Conservation (phyloP, 2,797 vertebrate species). For the Prunella strophiata region DNA sequence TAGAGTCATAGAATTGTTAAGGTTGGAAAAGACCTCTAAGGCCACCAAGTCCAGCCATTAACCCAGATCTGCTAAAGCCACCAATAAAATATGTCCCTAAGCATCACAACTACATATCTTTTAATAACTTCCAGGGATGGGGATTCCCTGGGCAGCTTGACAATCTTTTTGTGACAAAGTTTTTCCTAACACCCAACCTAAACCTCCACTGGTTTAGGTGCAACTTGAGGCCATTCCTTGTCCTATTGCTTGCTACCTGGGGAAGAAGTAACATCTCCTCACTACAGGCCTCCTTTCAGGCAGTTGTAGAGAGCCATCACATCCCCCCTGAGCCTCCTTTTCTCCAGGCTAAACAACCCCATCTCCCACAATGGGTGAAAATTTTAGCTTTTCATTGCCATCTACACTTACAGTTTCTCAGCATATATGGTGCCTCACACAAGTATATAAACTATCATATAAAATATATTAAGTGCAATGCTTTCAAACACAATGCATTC, state of each 20-base stretch:
- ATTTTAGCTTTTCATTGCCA: neutral
- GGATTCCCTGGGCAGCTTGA: neutral
- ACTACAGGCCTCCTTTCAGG: neutral
- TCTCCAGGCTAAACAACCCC: neutral
- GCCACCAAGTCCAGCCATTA: neutral
- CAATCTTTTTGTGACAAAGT: neutral
- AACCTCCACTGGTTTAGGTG: neutral
- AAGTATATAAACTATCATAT: neutral
- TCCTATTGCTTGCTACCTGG: neutral
- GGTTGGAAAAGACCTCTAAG: neutral
- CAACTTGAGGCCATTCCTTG: neutral
- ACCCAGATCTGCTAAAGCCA: neutral
- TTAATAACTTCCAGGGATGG: neutral
- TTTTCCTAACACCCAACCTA: neutral
- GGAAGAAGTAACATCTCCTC: neutral
- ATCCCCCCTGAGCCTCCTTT: neutral
- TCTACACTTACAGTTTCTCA: neutral
- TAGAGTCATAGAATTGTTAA: rapidly evolving
- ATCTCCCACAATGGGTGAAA: neutral
- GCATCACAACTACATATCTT: neutral
- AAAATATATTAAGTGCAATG: neutral
- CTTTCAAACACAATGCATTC: neutral
- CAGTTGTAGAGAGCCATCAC: neutral
- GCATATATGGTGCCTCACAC: neutral
- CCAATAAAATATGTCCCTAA: neutral